Evolutionary conservation across 2,113 vertebrate species (phyloP), one percentile per base, ranked within the genome.

Genomic region (Piprites chloris): DNA sequence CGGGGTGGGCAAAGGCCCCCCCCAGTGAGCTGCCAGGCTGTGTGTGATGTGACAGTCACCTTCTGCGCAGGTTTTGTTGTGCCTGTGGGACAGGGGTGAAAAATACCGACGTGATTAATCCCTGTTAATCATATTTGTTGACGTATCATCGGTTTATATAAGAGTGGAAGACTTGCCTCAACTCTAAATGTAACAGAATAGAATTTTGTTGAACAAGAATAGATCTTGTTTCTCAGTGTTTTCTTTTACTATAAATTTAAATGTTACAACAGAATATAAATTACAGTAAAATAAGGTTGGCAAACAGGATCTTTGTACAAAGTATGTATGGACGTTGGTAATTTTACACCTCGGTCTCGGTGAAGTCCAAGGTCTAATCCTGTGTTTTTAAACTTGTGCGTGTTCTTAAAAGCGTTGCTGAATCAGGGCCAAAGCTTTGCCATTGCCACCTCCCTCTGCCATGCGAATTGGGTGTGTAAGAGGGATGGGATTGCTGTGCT

Each of bases 201-300:
- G 44, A 47, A 61, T 86, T 89, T 53, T 61, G 93, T 95, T 95
- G 55, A 92, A 90, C 92, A 77, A 84, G 92, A 75, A 59, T 74
- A 85, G 94, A 37, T 90, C 81, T 89, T 87, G 83, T 92, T 95
- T 92, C 93, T 53, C 83, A 10, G 35, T 90, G 95, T 93, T 96
- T 94, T 94, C 93, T 87, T 95, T 93, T 90, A 18, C 87, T 95
- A 5, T 89, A 84, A 88, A 89, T 92, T 87, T 35, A 74, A 93
- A 84, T 65, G 94, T 95, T 95, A 95, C 94, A 97, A 84, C 86
- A 75, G 95, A 92, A 92, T 95, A 95, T 96, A 95, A 96, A 93
- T 95, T 86, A 84, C 95, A 85, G 81, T 85, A 93, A 95, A 94
- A 97, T 89, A 82, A 77, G 84, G 65, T 78, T 62, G 83, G 89